phyloP scores from a whole-genome alignment of 2,113 vertebrate species.

The Cyanoderma ruficeps region DNA sequence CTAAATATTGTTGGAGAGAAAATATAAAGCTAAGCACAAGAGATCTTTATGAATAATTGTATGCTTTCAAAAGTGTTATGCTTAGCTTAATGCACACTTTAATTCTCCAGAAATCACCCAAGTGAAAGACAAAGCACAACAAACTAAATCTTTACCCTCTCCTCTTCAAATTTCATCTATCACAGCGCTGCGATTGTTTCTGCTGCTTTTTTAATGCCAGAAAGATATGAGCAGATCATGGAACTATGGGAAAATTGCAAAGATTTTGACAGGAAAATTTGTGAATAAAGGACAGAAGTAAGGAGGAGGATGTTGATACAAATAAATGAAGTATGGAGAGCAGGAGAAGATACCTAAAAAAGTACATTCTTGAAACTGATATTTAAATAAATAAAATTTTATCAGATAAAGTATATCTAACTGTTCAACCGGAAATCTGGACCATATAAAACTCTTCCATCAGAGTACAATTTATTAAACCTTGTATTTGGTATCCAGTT shows the following conservation, averaged over 20 bases:
- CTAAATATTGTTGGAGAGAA: neutral
- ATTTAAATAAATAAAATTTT: neutral
- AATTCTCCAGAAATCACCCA: neutral
- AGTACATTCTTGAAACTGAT: neutral
- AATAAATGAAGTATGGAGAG: neutral
- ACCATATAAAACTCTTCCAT: neutral
- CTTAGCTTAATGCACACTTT: neutral
- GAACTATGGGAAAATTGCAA: neutral
- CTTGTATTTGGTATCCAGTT: neutral
- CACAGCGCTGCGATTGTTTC: neutral
- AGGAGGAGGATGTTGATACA: neutral
- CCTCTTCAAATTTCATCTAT: neutral
- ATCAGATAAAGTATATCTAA: neutral
- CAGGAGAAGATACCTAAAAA: neutral
- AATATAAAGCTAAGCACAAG: neutral
- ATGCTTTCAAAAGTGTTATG: neutral
- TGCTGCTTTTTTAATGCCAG: neutral
- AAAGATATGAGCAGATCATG: neutral
- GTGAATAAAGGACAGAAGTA: neutral
- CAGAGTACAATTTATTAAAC: neutral
- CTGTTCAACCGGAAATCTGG: neutral
- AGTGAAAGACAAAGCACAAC: neutral
- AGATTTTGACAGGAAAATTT: neutral
- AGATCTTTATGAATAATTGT: neutral
- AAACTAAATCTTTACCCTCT: neutral